Evolutionary conservation across 2,888 invertebrate species (phyloP).

Genomic region (Caenorhabditis sulstoni): DNA sequence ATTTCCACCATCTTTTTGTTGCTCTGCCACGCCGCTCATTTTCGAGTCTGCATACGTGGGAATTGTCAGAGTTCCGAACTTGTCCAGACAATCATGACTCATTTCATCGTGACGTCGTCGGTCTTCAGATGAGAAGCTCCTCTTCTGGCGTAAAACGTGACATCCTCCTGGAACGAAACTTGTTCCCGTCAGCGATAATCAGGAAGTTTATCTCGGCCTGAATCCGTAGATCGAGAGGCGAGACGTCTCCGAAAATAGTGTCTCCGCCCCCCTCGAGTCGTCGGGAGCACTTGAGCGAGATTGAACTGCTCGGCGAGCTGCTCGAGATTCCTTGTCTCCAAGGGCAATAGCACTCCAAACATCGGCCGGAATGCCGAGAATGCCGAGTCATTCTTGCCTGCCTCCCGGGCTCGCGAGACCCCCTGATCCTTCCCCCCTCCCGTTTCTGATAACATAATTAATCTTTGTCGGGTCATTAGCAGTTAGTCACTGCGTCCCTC

Average conservation of each 20-base stretch:
- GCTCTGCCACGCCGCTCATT: too few relatives aligned
- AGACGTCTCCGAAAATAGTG: constrained; percentile 10
- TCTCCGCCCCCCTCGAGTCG: constrained; percentile 38
- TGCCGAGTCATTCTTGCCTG: constrained; percentile 19
- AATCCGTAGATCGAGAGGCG: background rate
- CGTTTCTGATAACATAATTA: constrained; percentile 49
- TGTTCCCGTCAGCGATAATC: constrained; percentile 19
- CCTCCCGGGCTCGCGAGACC: background rate
- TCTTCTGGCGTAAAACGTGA: constrained; percentile 16
- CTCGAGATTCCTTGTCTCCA: constrained; percentile 23
- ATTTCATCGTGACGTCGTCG: too few relatives aligned
- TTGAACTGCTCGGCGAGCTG: background rate
- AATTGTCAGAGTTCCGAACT: too few relatives aligned
- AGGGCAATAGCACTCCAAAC: constrained; percentile 27
- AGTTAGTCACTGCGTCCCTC: constrained; percentile 31
- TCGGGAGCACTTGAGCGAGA: constrained; percentile 27
- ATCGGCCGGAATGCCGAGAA: constrained; percentile 3
- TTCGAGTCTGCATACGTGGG: too few relatives aligned
- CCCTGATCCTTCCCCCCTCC: background rate
- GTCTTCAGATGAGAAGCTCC: background rate
- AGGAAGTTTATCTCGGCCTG: background rate
- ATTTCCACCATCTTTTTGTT: constrained; percentile 18
- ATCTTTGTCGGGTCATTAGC: constrained; percentile 34
- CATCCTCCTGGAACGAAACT: constrained; percentile 22
- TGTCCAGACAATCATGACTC: background rate